Conservation (phyloP, 1,140 invertebrate genomes). For the Drosophila littoralis region DNA sequence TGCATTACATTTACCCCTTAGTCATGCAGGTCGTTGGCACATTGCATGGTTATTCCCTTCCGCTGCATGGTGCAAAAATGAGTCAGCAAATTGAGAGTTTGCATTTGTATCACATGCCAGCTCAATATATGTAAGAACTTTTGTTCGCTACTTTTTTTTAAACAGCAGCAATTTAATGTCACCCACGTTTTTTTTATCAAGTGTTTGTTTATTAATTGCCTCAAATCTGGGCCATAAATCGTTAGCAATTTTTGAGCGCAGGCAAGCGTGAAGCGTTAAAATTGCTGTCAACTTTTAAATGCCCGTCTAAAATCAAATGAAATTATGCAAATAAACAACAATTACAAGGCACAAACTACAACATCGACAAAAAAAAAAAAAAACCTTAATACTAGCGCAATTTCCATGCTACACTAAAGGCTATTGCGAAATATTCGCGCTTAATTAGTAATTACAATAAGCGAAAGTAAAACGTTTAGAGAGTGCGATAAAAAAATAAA, state of each 20-base stretch:
- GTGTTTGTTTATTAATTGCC: neutral
- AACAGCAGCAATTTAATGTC: neutral
- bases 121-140: neutral
- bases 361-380: neutral
- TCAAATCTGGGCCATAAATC: constrained; percentile 30
- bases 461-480: constrained; percentile 58
- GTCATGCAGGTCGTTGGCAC: constrained; percentile 21
- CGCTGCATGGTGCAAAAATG: neutral
- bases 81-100: constrained; percentile 4
- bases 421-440: constrained; percentile 29
- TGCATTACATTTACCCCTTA: constrained; percentile 4
- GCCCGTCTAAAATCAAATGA: constrained; percentile 1
- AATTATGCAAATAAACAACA: constrained; percentile 21
- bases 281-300: constrained; percentile 19
- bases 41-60: neutral
- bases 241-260: constrained; percentile 16
- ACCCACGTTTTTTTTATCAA: neutral
- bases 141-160: neutral
- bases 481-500: constrained; percentile 38
- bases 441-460: constrained; percentile 49
- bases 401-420: neutral
- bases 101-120: neutral
- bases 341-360: constrained; percentile 13
- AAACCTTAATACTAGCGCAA: constrained; percentile 17
- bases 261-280: constrained; percentile 34